phyloP scores from a whole-genome alignment of 1,140 invertebrate species.

The Antheraea mylitta region DNA sequence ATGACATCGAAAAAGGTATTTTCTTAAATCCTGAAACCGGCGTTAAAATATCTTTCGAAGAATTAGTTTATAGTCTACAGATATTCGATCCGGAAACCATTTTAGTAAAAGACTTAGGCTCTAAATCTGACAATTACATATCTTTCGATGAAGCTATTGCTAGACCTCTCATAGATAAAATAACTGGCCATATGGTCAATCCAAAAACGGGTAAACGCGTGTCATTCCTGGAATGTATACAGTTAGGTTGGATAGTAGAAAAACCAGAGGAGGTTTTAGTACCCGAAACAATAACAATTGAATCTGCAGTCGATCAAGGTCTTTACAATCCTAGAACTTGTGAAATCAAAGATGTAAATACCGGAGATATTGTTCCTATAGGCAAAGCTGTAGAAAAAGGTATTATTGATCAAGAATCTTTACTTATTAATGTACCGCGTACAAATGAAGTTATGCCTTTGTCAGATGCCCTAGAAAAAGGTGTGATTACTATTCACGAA shows the following conservation, averaged over 20 bases:
- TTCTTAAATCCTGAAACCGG: constrained; percentile 90
- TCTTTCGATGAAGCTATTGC: constrained; percentile 87
- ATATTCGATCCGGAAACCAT: constrained; percentile 88
- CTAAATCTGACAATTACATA: constrained; percentile 83
- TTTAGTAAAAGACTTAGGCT: constrained; percentile 87
- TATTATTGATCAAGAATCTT: constrained; percentile 86
- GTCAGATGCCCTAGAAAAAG: constrained; percentile 86
- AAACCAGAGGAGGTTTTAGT: constrained; percentile 76
- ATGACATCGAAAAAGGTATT: constrained; percentile 85
- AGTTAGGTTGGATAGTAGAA: constrained; percentile 85
- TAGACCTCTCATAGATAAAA: constrained; percentile 86
- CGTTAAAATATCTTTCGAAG: constrained; percentile 86
- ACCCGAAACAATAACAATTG: constrained; percentile 78
- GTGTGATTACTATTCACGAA: constrained; percentile 86
- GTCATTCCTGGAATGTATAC: constrained; percentile 91
- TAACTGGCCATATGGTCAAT: constrained; percentile 90
- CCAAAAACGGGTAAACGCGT: constrained; percentile 88
- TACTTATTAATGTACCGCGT: constrained; percentile 84
- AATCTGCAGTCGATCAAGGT: constrained; percentile 83
- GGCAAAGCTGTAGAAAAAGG: constrained; percentile 86
- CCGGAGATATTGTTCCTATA: constrained; percentile 82
- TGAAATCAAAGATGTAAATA: constrained; percentile 82
- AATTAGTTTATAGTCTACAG: constrained; percentile 86
- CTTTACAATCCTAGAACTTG: constrained; percentile 82
- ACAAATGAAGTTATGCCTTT: constrained; percentile 86